Evolutionary conservation across 2,797 vertebrate genomes (phyloP), one percentile per base, ranked within the genome.

Genomic region (Naso thynnoides): DNA sequence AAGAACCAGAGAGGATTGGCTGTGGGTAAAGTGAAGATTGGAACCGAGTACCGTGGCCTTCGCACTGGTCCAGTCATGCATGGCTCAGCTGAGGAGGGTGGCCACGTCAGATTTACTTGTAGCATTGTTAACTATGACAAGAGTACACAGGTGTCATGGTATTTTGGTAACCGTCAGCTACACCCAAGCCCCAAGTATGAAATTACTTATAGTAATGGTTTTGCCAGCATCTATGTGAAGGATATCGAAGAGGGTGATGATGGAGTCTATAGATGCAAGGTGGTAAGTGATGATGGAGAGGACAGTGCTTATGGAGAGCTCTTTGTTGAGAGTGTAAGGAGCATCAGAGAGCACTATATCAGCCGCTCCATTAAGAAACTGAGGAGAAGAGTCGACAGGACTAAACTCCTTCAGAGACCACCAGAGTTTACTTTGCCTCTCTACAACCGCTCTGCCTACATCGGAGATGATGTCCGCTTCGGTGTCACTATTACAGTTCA

Each of bases 401-500:
- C 95, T 76, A 96, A 94, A 90, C 92, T 99, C 63, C 84, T 97
- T 45, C 96, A 98, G 89, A 96, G 92, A 84, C 97, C 98, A 79
- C 98, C 98, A 65, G 98, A 99, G 94, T 98, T 99, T 86, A 99
- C 98, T 57, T 86, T 99, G 82, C 98, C 98, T 60, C 93, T 99
- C 66, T 99, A 96, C 83, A 98, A 99, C 56, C 95, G 95, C 71
- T 92, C 96, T 19, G 97, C 96, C 10, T 99, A 98, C 3, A 85
- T 98, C n/a, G 97, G 98, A 58, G 97, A 99, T 89, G 96, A 97
- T 59, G 96, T 99, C 70, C 96, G 98, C 61, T 99, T 99, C 58
- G 98, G 98, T 65, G 98, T 99, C 76, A 99, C 98, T 48, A 97
- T 99, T 77, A 99, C 98, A 13, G 97, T 99, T 66, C 98, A 99